Evolutionary conservation across 1,140 invertebrate genomes (phyloP).

Genomic region (Drosophila funebris): DNA sequence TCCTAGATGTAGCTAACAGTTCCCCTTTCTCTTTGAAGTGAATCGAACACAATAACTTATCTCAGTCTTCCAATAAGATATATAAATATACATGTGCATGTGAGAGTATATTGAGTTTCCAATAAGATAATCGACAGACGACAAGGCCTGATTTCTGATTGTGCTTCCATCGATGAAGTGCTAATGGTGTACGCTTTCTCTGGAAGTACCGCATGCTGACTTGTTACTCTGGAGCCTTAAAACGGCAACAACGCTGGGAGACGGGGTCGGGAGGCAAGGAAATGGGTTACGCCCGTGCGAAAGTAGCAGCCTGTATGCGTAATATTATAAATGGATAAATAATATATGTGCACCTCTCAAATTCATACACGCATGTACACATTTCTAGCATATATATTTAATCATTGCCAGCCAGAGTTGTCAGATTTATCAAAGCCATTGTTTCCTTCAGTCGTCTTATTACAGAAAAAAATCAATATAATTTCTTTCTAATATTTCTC

Average conservation of each 20-base stretch:
- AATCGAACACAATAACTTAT: slow-evolving; percentile 38
- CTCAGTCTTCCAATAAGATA: slow-evolving; percentile 8
- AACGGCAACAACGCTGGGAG: background rate
- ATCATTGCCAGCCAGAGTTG: slow-evolving; percentile 37
- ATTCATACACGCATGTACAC: too few relatives aligned
- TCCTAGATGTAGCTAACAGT: background rate
- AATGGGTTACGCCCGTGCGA: slow-evolving; percentile 30
- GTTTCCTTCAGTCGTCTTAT: background rate
- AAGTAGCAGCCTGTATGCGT: slow-evolving; percentile 10
- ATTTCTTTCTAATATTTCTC: background rate
- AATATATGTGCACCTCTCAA: slow-evolving; percentile 17
- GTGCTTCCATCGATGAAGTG: slow-evolving; percentile 42
- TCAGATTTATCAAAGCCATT: background rate
- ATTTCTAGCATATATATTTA: background rate
- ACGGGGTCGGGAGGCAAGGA: background rate
- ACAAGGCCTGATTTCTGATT: slow-evolving; percentile 48
- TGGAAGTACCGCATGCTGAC: slow-evolving; percentile 37
- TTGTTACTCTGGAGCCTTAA: slow-evolving; percentile 25
- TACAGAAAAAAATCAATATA: background rate
- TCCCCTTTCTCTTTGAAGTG: background rate
- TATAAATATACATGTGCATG: slow-evolving; percentile 1
- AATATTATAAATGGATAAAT: slow-evolving; percentile 29
- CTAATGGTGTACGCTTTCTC: slow-evolving; percentile 39
- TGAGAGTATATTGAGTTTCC: slow-evolving; percentile 28
- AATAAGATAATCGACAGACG: slow-evolving; percentile 45